A percentile compares a stretch with the other conserved stretches of the same genome.
Evolutionary conservation across 2,797 vertebrate species (phyloP).

Genomic region (Oreonectes daqikongensis): DNA sequence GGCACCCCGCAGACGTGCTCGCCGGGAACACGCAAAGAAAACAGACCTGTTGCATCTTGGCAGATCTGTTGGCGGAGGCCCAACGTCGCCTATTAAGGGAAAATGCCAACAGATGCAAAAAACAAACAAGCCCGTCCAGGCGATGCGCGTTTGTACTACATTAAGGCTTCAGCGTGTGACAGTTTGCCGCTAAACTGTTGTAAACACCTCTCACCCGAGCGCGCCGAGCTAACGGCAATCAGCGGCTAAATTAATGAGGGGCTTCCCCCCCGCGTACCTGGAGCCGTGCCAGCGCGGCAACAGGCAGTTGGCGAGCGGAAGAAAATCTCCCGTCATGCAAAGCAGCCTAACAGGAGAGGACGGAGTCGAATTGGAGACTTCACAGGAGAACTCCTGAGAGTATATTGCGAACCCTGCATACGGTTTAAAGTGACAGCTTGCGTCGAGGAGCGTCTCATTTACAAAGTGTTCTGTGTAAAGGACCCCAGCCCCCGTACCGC

Average conservation of each 20-base stretch:
- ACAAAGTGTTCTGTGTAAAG: slow-evolving; percentile 79
- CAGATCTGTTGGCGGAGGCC: slow-evolving; percentile 71
- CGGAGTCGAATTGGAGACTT: slow-evolving; percentile 76
- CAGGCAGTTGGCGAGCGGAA: too few relatives aligned
- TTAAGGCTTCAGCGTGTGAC: slow-evolving; percentile 75
- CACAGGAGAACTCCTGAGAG: slow-evolving; percentile 68
- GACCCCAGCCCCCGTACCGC: slow-evolving; percentile 64
- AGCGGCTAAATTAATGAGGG: slow-evolving; percentile 80
- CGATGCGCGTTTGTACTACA: slow-evolving; percentile 64
- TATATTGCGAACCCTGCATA: slow-evolving; percentile 44
- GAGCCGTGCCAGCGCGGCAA: slow-evolving; percentile 79
- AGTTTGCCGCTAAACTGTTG: slow-evolving; percentile 73
- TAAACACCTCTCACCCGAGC: slow-evolving; percentile 73
- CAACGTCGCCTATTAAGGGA: slow-evolving; percentile 69
- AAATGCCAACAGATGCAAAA: slow-evolving; percentile 67
- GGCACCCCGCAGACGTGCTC: slow-evolving; percentile 60
- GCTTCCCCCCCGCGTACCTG: slow-evolving; percentile 64
- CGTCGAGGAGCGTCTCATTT: slow-evolving; percentile 74
- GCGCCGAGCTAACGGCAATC: slow-evolving; percentile 73
- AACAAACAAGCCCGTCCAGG: slow-evolving; percentile 63
- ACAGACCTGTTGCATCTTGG: slow-evolving; percentile 59
- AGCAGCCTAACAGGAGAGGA: slow-evolving; percentile 41
- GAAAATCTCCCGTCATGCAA: slow-evolving; percentile 38
- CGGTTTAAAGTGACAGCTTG: slow-evolving; percentile 79
- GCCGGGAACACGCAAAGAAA: background rate